phyloP scores from a whole-genome alignment of 2,113 vertebrate genomes.

The Nycticryphes semicollaris region DNA sequence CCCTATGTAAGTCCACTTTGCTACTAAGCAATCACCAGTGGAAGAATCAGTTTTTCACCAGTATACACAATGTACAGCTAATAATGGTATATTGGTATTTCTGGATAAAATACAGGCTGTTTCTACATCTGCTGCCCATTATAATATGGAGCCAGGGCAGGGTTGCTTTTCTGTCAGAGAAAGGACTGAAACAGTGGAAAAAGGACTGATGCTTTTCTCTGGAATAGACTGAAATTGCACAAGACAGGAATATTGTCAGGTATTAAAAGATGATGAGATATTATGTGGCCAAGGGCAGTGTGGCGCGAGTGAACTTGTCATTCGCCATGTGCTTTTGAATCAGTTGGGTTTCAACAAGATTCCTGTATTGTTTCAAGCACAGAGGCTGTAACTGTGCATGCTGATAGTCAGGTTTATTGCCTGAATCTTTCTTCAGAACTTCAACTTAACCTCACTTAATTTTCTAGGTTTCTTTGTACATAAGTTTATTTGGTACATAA shows the following conservation, averaged over 20 bases:
- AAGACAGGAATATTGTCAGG: not conserved
- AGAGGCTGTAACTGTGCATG: not conserved
- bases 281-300: not conserved
- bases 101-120: not conserved
- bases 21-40: not conserved
- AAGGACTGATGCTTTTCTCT: not conserved
- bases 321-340: not conserved
- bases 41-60: not conserved
- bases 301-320: not conserved
- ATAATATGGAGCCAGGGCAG: not conserved
- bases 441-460: not conserved
- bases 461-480: not conserved
- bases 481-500: not conserved
- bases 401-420: not conserved
- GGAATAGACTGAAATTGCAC: not conserved
- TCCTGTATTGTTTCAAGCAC: not conserved
- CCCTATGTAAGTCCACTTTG: not conserved
- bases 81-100: not conserved
- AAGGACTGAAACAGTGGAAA: not conserved
- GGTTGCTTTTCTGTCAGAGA: not conserved
- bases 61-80: not conserved
- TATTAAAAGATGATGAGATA: not conserved
- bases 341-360: not conserved
- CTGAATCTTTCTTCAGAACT: not conserved
- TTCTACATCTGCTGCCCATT: not conserved